A percentile compares a stretch with the other conserved stretches of the same genome.
phyloP scores from a whole-genome alignment of 2,113 vertebrate species.

The Carollia perspicillata region DNA sequence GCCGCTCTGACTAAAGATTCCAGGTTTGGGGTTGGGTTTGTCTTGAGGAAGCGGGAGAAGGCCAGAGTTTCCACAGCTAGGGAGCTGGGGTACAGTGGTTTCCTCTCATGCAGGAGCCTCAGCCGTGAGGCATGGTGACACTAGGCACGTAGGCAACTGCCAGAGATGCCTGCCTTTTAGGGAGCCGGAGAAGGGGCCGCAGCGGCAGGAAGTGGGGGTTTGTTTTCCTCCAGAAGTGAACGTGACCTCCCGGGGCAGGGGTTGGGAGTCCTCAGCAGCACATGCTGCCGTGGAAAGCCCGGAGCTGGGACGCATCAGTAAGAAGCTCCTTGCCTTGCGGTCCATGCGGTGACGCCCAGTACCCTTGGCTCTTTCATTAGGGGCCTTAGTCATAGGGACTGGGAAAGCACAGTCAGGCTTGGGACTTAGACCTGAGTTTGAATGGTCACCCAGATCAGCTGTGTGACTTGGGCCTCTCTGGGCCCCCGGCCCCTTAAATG shows the following conservation, averaged over 20 bases:
- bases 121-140: constrained; percentile 52
- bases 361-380: neutral
- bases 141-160: constrained; percentile 72
- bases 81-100: constrained; percentile 58
- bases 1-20: neutral
- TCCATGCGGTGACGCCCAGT: rapidly evolving
- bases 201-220: constrained; percentile 75
- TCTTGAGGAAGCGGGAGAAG: constrained; percentile 69
- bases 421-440: neutral
- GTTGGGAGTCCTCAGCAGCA: neutral
- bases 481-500: neutral
- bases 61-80: constrained; percentile 68
- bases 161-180: neutral
- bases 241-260: neutral
- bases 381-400: neutral
- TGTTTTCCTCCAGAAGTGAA: constrained; percentile 65
- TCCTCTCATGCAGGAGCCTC: constrained; percentile 44
- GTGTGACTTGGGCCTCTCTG: neutral
- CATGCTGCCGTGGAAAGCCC: neutral
- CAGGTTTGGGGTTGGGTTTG: constrained; percentile 15
- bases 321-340: neutral
- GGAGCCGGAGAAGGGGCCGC: neutral
- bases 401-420: neutral
- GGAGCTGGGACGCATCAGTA: neutral
- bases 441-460: neutral